Base-by-base conservation (phyloP, 2,888 invertebrate species). In the Torymus tubicola region DNA sequence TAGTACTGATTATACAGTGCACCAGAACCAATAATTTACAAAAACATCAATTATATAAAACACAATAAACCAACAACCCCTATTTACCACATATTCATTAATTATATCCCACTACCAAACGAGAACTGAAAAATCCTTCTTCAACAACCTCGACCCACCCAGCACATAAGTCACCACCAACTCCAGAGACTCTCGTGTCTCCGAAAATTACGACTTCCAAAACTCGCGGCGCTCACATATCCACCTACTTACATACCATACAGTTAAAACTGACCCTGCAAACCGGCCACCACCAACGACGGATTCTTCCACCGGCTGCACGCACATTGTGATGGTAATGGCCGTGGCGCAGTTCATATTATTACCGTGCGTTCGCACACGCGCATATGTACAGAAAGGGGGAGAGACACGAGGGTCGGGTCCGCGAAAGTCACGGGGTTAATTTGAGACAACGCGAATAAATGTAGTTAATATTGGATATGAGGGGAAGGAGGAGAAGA, bases 401-500 rank as follows among this genome's bases (percentile, higher is more conserved):
- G 5, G 3, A 24, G 14, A 4, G 21, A 21, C 64, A 80, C 78
- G 83, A 81, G 83, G 84, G 85, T 83, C 31, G n/a, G 31, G 31
- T 31, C 76, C 69, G 78, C 14, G 77, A 80, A 84, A 86, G 85
- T 86, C 86, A 86, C 86, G 85, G 88, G 89, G 89, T 90, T 90
- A 90, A 90, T 90, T 89, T 88, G 89, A 89, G 87, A 89, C 90
- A 89, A 89, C 88, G 88, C 87, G 90, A 88, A 90, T 90, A 89
- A 90, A 89, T 90, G 90, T 89, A 90, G 89, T 90, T 90, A 90
- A 90, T 90, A 90, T 89, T 86, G 86, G 87, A 86, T 86, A 87
- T 86, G 86, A 83, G 83, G 84, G 86, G 86, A 85, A 85, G 85
- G 85, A 85, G 83, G 87, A 63, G 5, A 72, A 57, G 24, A 24